Base-by-base conservation (phyloP, 2,888 invertebrate genomes). In the Melanophora roralis region DNA sequence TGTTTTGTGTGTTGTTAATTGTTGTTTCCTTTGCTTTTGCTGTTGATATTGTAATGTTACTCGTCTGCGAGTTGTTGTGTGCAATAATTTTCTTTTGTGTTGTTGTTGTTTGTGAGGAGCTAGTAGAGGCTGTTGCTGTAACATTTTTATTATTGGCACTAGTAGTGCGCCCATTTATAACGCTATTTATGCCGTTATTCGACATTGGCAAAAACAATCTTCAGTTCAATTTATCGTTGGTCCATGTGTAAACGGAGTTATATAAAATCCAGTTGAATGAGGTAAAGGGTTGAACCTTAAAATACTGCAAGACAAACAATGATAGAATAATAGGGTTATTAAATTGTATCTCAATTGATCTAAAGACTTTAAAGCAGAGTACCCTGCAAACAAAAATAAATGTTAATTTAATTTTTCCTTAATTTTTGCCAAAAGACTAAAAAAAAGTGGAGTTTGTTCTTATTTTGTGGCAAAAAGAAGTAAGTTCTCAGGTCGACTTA, bases 151-250 rank as follows among this genome's bases (percentile, higher is more conserved):
- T 78, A 76, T 80, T 81, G 78, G 81, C 81, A 79, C 81, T 78
- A 51, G n/a, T n/a, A n/a, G 80, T 71, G 68, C 83, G 83, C 79
- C 82, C 82, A 82, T 82, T 83, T 68, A 85, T 86, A 86, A 86
- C 85, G 83, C 83, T 88, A 77, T 84, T 87, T 69, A 86, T 84
- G 83, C 86, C 85, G 83, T 86, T 87, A 82, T 85, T 87, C 83
- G 88, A 88, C 88, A 85, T 83, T 78, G 82, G 85, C 86, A 87
- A 88, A 74, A 47, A 27, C 21, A 43, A 57, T 76, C 67, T 73
- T 57, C 45, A 64, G 47, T 74, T 53, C 69, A 77, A 27, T 49
- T 80, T 76, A 80, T 76, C 76, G 76, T 76, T 73, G 80, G 72
- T 76, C 53, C 72, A 69, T 16, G 57, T 59, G 59, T 45, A 45